Base-by-base conservation (phyloP, 2,888 invertebrate genomes). In the Nomada ferruginata region DNA sequence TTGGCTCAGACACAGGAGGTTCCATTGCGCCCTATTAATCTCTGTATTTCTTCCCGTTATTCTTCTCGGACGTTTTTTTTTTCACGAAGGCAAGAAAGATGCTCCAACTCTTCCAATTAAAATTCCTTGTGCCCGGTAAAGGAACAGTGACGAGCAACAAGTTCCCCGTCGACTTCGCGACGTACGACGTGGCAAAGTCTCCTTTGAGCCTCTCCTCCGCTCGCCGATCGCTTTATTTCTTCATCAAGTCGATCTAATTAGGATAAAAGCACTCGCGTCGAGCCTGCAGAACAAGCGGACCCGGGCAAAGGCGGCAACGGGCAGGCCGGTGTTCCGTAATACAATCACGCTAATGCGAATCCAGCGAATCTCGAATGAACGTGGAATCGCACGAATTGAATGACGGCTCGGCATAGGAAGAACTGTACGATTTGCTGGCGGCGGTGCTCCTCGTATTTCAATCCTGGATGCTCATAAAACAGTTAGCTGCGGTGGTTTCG, bases 341-440 rank as follows among this genome's bases (percentile, higher is more conserved):
- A 86, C 80, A 77, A 85, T 86, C 85, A 85, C 60, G 68, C 73
- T 85, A 86, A 85, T 85, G 85, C 76, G 60, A 66, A 79, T 76
- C 69, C 75, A 53, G 63, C 68, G 70, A 77, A 76, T 83, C 75
- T 76, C 76, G 76, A 36, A 86, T 83, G 66, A 76, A 76, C 36
- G 52, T 60, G 53, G 59, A 76, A 73, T 83, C 57, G 59, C 73
- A 59, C n/a, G 70, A 73, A 73, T 73, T 55, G 61, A 76, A 69
- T 23, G 69, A 53, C 64, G 42, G 47, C 44, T 72, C 2, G 65
- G 1, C 36, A 11, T 7, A n/a, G 15, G 23, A 18, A 36, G 53
- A 7, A 29, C n/a, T n/a, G 20, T 29, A 15, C n/a, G 63, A 13
- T 9, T 10, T 23, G n/a, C 11, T n/a, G 4, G 15, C 36, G 42